Base-by-base conservation (phyloP, 2,888 invertebrate species). In the Drosophila monieri region DNA sequence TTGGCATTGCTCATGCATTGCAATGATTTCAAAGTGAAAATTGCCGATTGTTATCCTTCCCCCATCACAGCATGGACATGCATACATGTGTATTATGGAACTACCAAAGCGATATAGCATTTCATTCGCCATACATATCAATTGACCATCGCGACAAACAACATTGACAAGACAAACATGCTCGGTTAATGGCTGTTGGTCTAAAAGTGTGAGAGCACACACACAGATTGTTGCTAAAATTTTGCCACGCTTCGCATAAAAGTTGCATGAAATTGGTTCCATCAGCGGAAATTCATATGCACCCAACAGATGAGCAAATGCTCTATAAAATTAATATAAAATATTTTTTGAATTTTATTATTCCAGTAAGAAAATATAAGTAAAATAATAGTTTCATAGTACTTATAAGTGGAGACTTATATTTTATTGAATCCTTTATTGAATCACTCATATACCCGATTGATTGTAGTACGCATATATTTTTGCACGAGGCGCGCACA, bases 401-500 rank as follows among this genome's bases (percentile, higher is more conserved):
- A 21, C 3, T 21, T 21, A 21, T 21, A 21, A 21, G 21, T 21
- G 2, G 18, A 18, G 18, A 21, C 21, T 18, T 18, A 21, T 23
- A 0, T 23, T 23, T 4, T 23, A 23, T 23, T 23, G 3, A 23
- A 23, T 1, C 6, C 25, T 25, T 25, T 25, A 6, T 3, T 35
- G 3, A 9, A 9, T 37, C 37, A n/a, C 15, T 41, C 0, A 37
- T 49, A 41, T 49, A 37, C 71, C 46, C 48, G 5, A 35, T 12
- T 53, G 18, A 39, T 25, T 2, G 15, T 21, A 55, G 64, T 39
- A 27, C 49, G 18, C 39, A 48, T 52, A 68, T 78, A 57, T 76
- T 83, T 84, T 88, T 88, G 88, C 85, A 85, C 85, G 80, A 85
- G 85, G 88, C 77, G 88, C 88, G 83, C 89, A 85, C 89, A 78